phyloP scores from a whole-genome alignment of 1,140 invertebrate genomes.

The Vanessa atalanta region DNA sequence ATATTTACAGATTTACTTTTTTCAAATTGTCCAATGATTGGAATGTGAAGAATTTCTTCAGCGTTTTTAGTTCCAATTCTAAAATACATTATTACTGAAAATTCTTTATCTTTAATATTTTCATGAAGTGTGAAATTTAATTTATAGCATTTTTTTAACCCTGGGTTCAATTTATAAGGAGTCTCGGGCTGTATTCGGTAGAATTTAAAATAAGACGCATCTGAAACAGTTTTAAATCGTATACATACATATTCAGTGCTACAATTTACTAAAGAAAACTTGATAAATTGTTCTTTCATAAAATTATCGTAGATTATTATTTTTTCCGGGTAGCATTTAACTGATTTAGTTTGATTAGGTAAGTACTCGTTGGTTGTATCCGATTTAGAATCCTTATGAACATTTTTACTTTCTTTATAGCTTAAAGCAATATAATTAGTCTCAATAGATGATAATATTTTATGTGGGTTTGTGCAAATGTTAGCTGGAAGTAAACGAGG shows the following conservation, averaged over 20 bases:
- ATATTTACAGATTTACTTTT: conserved; percentile 40
- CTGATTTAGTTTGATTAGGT: conserved; percentile 34
- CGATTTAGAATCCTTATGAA: conserved; percentile 1
- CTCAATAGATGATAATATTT: conserved; percentile 47
- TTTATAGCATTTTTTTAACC: conserved; percentile 52
- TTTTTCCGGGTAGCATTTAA: conserved; percentile 49
- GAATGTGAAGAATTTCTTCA: conserved; percentile 48
- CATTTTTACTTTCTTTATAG: conserved; percentile 24
- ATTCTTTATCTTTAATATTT: conserved; percentile 21
- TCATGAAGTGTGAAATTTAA: conserved; percentile 40
- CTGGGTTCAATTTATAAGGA: conserved; percentile 54
- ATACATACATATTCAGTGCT: conserved; percentile 44
- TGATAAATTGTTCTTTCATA: conserved; percentile 46
- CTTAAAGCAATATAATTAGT: conserved; percentile 40
- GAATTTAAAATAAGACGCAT: conserved; percentile 45
- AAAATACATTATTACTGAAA: conserved; percentile 50
- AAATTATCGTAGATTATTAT: conserved; percentile 44
- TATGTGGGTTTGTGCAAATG: conserved; percentile 57
- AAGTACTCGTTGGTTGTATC: conserved; percentile 10
- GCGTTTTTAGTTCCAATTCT: conserved; percentile 47
- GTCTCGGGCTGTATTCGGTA: conserved; percentile 48
- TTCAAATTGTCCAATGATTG: conserved; percentile 42
- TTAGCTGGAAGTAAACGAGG: conserved; percentile 43
- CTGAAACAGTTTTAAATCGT: conserved; percentile 50
- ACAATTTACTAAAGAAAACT: conserved; percentile 58